Percentiles rank a stretch among this genome's conserved stretches.
Evolutionary conservation across 2,113 vertebrate species (phyloP).

Genomic region (Glareola pratincola): DNA sequence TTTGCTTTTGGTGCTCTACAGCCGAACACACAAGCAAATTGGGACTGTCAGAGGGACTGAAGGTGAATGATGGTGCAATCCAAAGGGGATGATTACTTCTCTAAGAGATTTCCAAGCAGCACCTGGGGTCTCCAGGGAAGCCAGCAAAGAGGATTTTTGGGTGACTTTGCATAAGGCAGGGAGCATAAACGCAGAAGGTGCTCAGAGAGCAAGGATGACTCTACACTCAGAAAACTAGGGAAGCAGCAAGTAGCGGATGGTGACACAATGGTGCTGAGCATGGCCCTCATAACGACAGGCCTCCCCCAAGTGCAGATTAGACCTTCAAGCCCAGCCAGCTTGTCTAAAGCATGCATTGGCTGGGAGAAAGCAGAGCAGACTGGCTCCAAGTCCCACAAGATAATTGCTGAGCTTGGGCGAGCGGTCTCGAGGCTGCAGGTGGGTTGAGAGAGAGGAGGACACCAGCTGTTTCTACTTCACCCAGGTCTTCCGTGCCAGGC

Average conservation of each 20-base stretch:
- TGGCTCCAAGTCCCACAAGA: neutral
- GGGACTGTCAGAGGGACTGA: neutral
- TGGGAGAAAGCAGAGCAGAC: neutral
- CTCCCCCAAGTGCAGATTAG: neutral
- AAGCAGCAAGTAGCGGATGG: neutral
- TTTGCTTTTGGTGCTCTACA: neutral
- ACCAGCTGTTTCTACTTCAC: constrained; percentile 46
- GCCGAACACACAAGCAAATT: constrained; percentile 15
- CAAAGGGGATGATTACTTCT: neutral
- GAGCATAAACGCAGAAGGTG: neutral
- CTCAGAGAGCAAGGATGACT: neutral
- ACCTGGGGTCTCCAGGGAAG: neutral
- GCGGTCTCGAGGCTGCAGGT: neutral
- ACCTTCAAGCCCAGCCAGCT: neutral
- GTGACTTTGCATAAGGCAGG: neutral
- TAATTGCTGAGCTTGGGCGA: neutral
- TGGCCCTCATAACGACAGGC: neutral
- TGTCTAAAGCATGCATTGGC: neutral
- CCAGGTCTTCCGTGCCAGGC: neutral
- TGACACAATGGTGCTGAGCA: neutral
- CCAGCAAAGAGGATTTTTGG: neutral
- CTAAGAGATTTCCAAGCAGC: neutral
- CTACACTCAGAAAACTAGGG: neutral
- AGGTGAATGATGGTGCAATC: constrained; percentile 31
- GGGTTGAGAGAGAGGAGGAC: neutral